Percentiles rank a stretch among this genome's conserved stretches.
phyloP scores from a whole-genome alignment of 2,888 invertebrate species.

The Sinelater perroti region DNA sequence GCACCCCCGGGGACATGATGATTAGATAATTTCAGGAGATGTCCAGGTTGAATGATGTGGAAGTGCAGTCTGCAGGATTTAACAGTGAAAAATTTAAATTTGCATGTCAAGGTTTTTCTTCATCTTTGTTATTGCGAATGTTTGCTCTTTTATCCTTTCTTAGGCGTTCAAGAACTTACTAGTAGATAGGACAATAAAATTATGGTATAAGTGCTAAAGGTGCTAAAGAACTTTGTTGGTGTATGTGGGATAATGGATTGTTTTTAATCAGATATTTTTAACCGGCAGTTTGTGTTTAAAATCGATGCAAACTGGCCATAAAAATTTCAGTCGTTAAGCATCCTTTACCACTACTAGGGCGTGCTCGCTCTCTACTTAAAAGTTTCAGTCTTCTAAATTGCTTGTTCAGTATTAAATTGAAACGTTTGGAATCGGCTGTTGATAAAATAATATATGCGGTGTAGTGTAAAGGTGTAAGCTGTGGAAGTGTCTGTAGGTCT shows the following conservation, averaged over 20 bases:
- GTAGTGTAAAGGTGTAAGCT: conserved; percentile 25
- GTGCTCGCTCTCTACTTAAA: conserved; percentile 24
- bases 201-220: conserved; percentile 35
- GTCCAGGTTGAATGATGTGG: conserved; percentile 8
- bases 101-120: not conserved
- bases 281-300: not conserved
- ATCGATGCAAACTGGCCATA: too few species aligned
- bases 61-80: conserved; percentile 3
- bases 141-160: conserved; percentile 8
- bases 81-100: conserved; percentile 11
- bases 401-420: conserved; percentile 29
- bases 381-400: conserved; percentile 14
- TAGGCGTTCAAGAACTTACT: conserved; percentile 28
- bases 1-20: not conserved
- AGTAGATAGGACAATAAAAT: conserved; percentile 37
- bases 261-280: conserved; percentile 1
- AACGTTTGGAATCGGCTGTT: conserved; percentile 39
- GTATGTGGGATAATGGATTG: conserved; percentile 2
- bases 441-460: conserved; percentile 38
- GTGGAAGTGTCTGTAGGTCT: conserved; percentile 22
- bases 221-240: conserved; percentile 31
- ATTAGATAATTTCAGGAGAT: conserved; percentile 1
- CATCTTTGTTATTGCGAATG: conserved; percentile 5
- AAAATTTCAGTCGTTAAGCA: conserved; percentile 8
- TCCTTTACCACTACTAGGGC: too few species aligned